phyloP scores from a whole-genome alignment of 1,140 invertebrate species.

The Orchestia grillus region DNA sequence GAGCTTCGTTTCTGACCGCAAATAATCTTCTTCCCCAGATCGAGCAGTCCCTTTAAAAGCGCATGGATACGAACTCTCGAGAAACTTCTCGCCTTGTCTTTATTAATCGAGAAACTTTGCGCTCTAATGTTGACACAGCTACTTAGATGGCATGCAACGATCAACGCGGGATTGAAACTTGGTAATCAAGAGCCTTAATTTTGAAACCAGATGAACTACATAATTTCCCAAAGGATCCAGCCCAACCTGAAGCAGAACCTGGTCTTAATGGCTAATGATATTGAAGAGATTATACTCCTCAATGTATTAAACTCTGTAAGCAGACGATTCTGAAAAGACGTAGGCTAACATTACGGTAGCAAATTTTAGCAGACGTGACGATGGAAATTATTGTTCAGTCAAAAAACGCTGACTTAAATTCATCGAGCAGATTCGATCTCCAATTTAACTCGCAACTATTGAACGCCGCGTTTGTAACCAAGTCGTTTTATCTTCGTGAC shows the following conservation, averaged over 20 bases:
- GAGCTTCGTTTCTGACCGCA: not conserved
- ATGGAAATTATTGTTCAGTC: not conserved
- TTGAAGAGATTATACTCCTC: not conserved
- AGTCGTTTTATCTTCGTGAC: not conserved
- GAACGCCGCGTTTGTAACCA: not conserved
- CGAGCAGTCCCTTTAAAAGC: not conserved
- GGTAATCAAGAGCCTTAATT: not conserved
- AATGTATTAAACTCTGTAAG: not conserved
- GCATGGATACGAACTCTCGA: not conserved
- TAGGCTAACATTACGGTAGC: not conserved
- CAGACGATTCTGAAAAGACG: not conserved
- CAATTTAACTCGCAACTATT: not conserved
- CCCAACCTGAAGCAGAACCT: not conserved
- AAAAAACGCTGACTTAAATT: not conserved
- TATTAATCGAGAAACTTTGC: slow-evolving; percentile 1
- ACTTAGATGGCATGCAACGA: slow-evolving; percentile 4
- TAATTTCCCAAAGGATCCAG: slow-evolving; percentile 2
- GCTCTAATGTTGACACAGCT: not conserved
- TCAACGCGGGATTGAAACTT: slow-evolving; percentile 22
- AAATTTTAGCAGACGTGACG: not conserved
- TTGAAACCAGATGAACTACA: slow-evolving; percentile 1
- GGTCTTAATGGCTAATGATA: not conserved
- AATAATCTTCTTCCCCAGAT: not conserved
- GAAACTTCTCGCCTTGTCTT: not conserved
- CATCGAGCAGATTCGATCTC: not conserved